Percentiles rank a stretch among this genome's conserved stretches.
phyloP scores from a whole-genome alignment of 2,888 invertebrate species.

The Eupithecia exiguata region DNA sequence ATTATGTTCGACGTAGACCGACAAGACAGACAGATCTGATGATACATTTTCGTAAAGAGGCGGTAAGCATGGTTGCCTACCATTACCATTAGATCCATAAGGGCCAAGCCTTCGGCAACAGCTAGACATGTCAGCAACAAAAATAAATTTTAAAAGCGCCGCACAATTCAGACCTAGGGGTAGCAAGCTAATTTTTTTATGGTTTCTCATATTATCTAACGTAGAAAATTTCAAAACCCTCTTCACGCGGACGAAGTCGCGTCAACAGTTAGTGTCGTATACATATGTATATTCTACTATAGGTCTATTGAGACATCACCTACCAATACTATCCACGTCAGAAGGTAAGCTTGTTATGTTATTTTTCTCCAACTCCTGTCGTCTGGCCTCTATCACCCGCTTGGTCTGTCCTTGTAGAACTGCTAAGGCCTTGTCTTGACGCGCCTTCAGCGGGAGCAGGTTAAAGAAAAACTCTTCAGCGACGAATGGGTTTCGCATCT shows the following conservation, averaged over 20 bases:
- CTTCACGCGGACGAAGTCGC: too few relatives aligned
- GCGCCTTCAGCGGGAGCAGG: constrained; percentile 81
- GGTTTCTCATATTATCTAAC: too few relatives aligned
- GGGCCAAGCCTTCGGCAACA: background rate
- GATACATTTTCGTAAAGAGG: background rate
- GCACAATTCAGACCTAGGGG: too few relatives aligned
- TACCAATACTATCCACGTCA: constrained; percentile 44
- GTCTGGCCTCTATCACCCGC: constrained; percentile 69
- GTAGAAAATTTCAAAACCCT: too few relatives aligned
- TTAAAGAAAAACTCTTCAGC: constrained; percentile 63
- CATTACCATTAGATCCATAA: background rate
- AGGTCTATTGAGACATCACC: background rate
- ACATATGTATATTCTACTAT: background rate
- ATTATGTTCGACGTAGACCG: too few relatives aligned
- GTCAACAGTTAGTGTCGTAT: too few relatives aligned
- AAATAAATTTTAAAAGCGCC: too few relatives aligned
- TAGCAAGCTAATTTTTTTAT: too few relatives aligned
- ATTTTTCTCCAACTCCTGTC: constrained; percentile 54
- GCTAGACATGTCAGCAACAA: background rate
- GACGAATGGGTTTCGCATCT: constrained; percentile 62
- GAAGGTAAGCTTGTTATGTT: constrained; percentile 50
- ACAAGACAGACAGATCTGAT: too few relatives aligned
- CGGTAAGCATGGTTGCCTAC: background rate
- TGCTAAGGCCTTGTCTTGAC: constrained; percentile 74
- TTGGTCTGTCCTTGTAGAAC: constrained; percentile 70